A percentile compares a stretch with the other conserved stretches of the same genome.
These are phyloP conservation scores for Leptoteleia sp. DNA, from an alignment of 1,140 invertebrate genomes.

Conservation along the genomic window DNA sequence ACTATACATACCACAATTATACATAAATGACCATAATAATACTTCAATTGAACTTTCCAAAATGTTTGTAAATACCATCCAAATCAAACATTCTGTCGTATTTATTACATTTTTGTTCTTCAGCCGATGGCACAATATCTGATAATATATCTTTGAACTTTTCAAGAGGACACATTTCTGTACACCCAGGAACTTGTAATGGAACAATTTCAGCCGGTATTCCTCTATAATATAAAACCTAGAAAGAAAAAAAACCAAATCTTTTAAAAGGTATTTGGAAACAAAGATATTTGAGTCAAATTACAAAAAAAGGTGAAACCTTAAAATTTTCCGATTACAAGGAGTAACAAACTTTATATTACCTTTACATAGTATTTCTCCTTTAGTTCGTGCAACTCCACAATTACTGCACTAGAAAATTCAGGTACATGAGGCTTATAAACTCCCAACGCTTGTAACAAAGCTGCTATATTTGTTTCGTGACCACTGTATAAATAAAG, in stretches of 20 bases:
- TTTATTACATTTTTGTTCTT: constrained; percentile 60
- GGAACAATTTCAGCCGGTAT: constrained; percentile 24
- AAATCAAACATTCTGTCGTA: constrained; percentile 1
- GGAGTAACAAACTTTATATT: too few relatives aligned
- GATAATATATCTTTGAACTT: constrained; percentile 40
- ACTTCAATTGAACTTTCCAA: too few relatives aligned
- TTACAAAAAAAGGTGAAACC: too few relatives aligned
- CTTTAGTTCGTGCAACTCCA: constrained; percentile 70
- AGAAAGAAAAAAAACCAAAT: neutral
- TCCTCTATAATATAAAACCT: constrained; percentile 54
- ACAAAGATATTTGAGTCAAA: too few relatives aligned
- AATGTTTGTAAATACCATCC: constrained; percentile 6
- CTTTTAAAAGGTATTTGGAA: too few relatives aligned
- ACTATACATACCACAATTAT: too few relatives aligned
- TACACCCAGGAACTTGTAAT: constrained; percentile 45
- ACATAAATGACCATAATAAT: too few relatives aligned
- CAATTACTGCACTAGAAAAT: constrained; percentile 80
- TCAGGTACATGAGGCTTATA: constrained; percentile 83
- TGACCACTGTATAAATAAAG: constrained; percentile 85
- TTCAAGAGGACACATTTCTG: constrained; percentile 40
- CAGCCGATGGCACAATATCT: constrained; percentile 45
- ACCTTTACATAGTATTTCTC: constrained; percentile 8
- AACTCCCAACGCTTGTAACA: constrained; percentile 84
- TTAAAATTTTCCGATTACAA: too few relatives aligned
- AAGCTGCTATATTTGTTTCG: constrained; percentile 86